Percentiles rank a stretch among this genome's conserved stretches.
These are phyloP conservation scores for Drosophila prolongata DNA, from an alignment of 2,888 invertebrate species.

Conservation along the genomic window DNA sequence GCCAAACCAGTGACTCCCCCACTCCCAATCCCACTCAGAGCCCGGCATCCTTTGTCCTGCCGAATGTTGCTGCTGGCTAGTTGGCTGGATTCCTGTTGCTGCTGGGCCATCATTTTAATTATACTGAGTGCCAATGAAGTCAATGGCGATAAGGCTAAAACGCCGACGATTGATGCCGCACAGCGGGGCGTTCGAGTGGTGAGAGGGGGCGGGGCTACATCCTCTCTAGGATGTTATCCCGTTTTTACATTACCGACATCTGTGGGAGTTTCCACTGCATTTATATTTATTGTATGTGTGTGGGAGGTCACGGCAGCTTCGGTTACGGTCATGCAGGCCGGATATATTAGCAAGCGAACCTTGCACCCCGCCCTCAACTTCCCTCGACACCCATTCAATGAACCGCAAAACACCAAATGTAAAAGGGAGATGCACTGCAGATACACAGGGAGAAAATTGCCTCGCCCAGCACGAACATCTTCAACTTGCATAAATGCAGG, in stretches of 20 bases:
- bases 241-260: conserved; percentile 75
- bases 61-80: conserved; percentile 29
- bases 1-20: conserved; percentile 52
- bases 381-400: conserved; percentile 53
- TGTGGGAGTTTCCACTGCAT: conserved; percentile 74
- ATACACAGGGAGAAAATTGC: conserved; percentile 7
- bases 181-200: conserved; percentile 28
- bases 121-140: conserved; percentile 81
- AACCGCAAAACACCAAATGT: conserved; percentile 63
- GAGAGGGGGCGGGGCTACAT: conserved; percentile 14
- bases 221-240: conserved; percentile 38
- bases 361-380: conserved; percentile 18
- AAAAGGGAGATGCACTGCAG: conserved; percentile 20
- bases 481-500: background rate
- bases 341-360: conserved; percentile 73
- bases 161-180: conserved; percentile 69
- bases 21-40: conserved; percentile 1
- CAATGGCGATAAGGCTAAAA: conserved; percentile 72
- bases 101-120: conserved; percentile 78
- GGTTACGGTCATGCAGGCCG: conserved; percentile 65
- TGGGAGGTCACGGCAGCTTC: conserved; percentile 30
- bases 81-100: conserved; percentile 39
- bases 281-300: conserved; percentile 69
- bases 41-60: conserved; percentile 50
- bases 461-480: too few relatives aligned